Base-by-base conservation (phyloP, 2,797 vertebrate species). In the Aldrovandia affinis region DNA sequence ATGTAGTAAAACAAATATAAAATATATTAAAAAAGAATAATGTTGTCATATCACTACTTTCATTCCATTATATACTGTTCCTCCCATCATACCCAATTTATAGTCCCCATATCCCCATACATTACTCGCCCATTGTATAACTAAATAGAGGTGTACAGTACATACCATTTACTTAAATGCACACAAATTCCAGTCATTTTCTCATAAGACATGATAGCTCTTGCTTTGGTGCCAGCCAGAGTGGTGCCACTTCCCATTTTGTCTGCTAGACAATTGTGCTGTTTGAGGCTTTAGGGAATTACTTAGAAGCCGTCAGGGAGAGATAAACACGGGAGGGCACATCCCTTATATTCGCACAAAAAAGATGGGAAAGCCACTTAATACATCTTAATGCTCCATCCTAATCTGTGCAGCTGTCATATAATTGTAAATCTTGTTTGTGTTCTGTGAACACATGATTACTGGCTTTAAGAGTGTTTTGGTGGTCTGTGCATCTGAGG, bases 381-480 rank as follows among this genome's bases (percentile, higher is more conserved):
- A 75, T 75, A 9, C 70, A 25, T 39, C 70, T 75, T 75, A 75
- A 75, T 44, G 25, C 70, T 44, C 1, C 2, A 39, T 39, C 70
- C 70, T 75, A 75, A 75, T 54, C 77, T 50, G 44, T n/a, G 50
- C 77, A 79, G 77, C 77, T 79, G 77, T 79, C 77, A 54, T 79
- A 79, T 79, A 79, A 79, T 54, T 79, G 70, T 75, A 75, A 75
- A 75, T 25, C 70, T 75, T 75, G 77, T 79, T 79, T 79, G 77
- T 79, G 77, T 79, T 54, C 28, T 30, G 28, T 79, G 50, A 79
- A 54, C 77, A 79, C 28, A 54, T 79, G 77, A 52, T 79, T 79
- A 79, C 77, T 50, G n/a, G 44, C 44, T 50, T 52, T 50, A 44
- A 54, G 77, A 54, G 44, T 30, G n/a, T 54, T 79, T 52, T 79